A percentile compares a stretch with the other conserved stretches of the same genome.
These are phyloP conservation scores for Aphis craccivora DNA, from an alignment of 1,140 invertebrate species.

Conservation along the genomic window DNA sequence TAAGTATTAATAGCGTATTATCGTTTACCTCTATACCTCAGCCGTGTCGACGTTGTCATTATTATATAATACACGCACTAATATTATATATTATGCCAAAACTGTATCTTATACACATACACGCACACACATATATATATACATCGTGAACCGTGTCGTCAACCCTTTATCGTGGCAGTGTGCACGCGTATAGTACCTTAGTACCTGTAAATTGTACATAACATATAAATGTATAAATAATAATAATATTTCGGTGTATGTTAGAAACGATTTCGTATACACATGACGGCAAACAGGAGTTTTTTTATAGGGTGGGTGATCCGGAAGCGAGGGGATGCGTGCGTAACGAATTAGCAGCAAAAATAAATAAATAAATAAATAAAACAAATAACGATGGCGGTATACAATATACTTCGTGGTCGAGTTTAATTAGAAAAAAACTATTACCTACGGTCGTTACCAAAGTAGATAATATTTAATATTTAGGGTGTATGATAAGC, in stretches of 20 bases:
- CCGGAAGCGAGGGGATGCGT: background rate
- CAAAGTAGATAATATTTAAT: too few species aligned
- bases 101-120: background rate
- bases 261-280: background rate
- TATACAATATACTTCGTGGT: background rate
- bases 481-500: too few species aligned
- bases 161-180: background rate
- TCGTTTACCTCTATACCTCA: background rate
- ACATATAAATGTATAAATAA: background rate
- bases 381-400: background rate
- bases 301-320: background rate
- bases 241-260: background rate
- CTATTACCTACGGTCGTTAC: background rate
- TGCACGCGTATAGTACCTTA: background rate
- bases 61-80: background rate
- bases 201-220: background rate
- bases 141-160: background rate
- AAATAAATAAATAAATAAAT: background rate
- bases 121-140: too few species aligned
- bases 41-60: background rate
- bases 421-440: slow-evolving; percentile 16
- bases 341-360: background rate
- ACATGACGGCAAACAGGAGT: background rate
- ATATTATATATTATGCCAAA: background rate
- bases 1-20: background rate